These are phyloP conservation scores for Hydriomena furcata DNA, from an alignment of 2,888 invertebrate genomes.

Conservation along the genomic window DNA sequence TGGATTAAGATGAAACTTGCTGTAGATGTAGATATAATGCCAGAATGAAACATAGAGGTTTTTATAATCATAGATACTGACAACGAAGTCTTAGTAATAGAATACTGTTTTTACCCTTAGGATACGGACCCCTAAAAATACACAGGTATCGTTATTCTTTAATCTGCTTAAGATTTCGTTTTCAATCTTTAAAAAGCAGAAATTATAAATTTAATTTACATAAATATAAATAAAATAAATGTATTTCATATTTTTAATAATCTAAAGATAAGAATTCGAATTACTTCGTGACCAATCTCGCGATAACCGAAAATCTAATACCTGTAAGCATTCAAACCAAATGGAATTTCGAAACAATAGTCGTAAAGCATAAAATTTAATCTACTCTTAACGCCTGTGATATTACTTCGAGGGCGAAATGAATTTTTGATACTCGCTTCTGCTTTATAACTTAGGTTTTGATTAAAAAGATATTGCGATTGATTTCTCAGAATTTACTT, in stretches of 20 bases:
- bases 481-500: constrained; percentile 8
- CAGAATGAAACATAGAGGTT: too few relatives aligned
- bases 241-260: neutral
- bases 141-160: too few relatives aligned
- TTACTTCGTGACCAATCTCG: constrained; percentile 20
- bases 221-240: too few relatives aligned
- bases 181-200: too few relatives aligned
- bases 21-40: too few relatives aligned
- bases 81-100: too few relatives aligned
- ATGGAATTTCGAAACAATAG: constrained; percentile 52
- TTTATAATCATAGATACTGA: too few relatives aligned
- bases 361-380: constrained; percentile 57
- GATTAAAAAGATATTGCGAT: constrained; percentile 33
- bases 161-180: too few relatives aligned
- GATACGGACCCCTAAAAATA: too few relatives aligned
- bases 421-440: constrained; percentile 54
- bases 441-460: constrained; percentile 44
- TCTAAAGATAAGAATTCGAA: constrained; percentile 14
- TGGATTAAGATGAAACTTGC: too few relatives aligned
- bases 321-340: constrained; percentile 35
- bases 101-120: too few relatives aligned
- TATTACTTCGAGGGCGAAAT: constrained; percentile 47
- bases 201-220: neutral
- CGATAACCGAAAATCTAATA: constrained; percentile 20
- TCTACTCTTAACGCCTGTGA: constrained; percentile 44